Evolutionary conservation across 2,113 vertebrate species (phyloP), one percentile per base, ranked within the genome.

Genomic region (Tautogolabrus adspersus): DNA sequence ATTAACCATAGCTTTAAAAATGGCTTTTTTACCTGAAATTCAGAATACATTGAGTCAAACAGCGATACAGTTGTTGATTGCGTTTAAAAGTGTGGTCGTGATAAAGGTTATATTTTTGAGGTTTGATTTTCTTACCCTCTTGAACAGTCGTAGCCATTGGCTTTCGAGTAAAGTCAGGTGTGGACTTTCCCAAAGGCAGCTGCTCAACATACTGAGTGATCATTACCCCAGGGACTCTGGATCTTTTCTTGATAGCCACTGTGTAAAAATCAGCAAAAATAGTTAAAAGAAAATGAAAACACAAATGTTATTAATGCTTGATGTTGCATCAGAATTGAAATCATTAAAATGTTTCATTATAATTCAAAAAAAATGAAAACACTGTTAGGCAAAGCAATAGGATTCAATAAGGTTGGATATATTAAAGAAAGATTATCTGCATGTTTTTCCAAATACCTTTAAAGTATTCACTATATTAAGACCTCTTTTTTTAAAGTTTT

Each of bases 121-220:
- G 8, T 5, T n/a, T n/a, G 30, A 11, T 56, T 40, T 18, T 22
- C 71, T 79, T 87, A 97, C 96, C 97, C 73, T 97, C 96, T 40
- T 94, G 95, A 75, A 96, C 72, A 0, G 95, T 97, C 71, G 92
- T 49, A 54, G 91, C 82, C 62, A 97, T 59, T 0, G 97, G 97
- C 85, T 96, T 98, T 62, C 86, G 91, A 72, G 79, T 90, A 63
- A 99, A 96, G 82, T 96, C 96, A 1, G 96, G 97, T 0, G 89
- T 91, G 9, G 94, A 93, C 86, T 93, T 95, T 70, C 96, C 97
- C n/a, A 75, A 0, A 0, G 97, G 96, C 40, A 99, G 60, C 19
- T 90, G 44, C 10, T 96, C 94, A 26, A 96, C 93, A 89, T 90
- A 95, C 75, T 96, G 96, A 47, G 87, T 94, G 72, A 97, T 80